Evolutionary conservation across 1,140 invertebrate species (phyloP).

Genomic region (Trigoniulus corallinus): DNA sequence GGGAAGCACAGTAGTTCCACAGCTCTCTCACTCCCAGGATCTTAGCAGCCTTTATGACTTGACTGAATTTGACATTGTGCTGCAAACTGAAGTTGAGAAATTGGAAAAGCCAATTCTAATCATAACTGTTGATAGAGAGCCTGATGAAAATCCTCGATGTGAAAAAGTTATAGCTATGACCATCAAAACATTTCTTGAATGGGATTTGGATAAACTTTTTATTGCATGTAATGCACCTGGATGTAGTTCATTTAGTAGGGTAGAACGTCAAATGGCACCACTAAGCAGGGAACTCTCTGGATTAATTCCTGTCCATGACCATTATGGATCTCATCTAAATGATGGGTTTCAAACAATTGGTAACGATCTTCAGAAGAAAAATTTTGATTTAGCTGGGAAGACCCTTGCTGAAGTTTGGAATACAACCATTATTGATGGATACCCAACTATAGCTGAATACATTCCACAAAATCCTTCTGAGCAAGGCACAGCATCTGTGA

Average conservation of each 20-base stretch:
- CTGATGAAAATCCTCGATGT: constrained; percentile 28
- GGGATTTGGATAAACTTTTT: constrained; percentile 27
- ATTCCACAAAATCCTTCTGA: no score
- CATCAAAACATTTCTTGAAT: constrained; percentile 22
- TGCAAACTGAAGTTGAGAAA: constrained; percentile 13
- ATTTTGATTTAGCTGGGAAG: constrained; percentile 20
- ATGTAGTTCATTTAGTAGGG: constrained; percentile 22
- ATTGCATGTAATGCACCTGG: constrained; percentile 27
- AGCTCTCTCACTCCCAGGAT: constrained; percentile 22
- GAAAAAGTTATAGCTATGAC: constrained; percentile 20
- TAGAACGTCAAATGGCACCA: constrained; percentile 25
- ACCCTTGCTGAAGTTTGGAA: constrained; percentile 18
- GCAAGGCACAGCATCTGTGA: no score
- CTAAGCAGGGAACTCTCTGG: constrained; percentile 23
- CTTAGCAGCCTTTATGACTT: constrained; percentile 17
- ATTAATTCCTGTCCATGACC: constrained; percentile 24
- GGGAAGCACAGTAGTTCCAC: constrained; percentile 19
- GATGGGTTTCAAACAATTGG: constrained; percentile 20
- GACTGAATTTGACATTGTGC: constrained; percentile 16
- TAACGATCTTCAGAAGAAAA: constrained; percentile 20
- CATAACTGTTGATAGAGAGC: constrained; percentile 24
- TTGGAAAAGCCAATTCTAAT: constrained; percentile 24
- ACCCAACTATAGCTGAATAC: no score
- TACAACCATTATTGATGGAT: no score
- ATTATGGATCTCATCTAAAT: constrained; percentile 25